Base-by-base conservation (phyloP, 2,797 vertebrate genomes). In the Lemur catta region DNA sequence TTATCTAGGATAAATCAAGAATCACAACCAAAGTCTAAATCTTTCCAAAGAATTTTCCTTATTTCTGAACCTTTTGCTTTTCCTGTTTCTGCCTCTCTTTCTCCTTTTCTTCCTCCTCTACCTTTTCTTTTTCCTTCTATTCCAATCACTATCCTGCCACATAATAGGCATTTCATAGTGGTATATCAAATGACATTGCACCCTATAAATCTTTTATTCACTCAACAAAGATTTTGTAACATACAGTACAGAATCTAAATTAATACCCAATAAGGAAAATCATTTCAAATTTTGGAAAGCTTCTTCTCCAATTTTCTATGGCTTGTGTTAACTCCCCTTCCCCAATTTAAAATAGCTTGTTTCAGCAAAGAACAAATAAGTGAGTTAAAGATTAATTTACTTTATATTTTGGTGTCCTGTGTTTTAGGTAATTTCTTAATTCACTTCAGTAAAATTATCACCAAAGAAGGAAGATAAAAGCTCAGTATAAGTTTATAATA, bases 351-450 rank as follows among this genome's bases (percentile, higher is more conserved):
- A 63, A 57, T 48, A 50, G 5, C 13, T 80, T 84, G 4, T 82
- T 96, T 93, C 18, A 30, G 18, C n/a, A 46, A 46, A 78, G n/a
- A 74, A 33, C 18, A 89, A 84, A 75, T 52, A 35, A 30, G 33
- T 20, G 2, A 52, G 8, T 41, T 55, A 63, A 75, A 79, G 12
- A 24, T 2, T 35, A 22, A 75, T 59, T 88, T 71, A 75, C n/a
- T 52, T 87, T 69, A n/a, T 33, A 79, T 50, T 52, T 89, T 72
- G 10, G 24, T 61, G 13, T n/a, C 6, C 11, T 74, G 0, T 55
- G 69, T 30, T 79, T 75, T 57, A 86, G 28, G 38, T n/a, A 24
- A 90, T 94, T 92, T 88, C 22, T 48, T 72, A 85, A 89, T 24
- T 2, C 9, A 33, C 1, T 84, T 43, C 52, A 33, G 43, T n/a